Percentiles rank a stretch among this genome's conserved stretches.
These are phyloP conservation scores for Plodia interpunctella DNA, from an alignment of 1,140 invertebrate genomes.

Conservation along the genomic window DNA sequence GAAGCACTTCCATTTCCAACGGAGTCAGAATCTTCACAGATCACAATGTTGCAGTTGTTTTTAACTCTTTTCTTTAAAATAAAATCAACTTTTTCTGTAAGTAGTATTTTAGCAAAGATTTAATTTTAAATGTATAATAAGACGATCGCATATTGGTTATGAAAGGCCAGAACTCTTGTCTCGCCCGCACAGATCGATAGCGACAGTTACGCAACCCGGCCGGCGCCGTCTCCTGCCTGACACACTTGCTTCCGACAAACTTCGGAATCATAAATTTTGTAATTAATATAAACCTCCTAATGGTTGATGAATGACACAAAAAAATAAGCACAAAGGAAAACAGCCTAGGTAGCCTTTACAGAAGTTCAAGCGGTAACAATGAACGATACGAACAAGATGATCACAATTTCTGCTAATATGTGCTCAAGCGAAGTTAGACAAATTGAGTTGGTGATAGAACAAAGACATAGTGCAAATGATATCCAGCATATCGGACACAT, in stretches of 20 bases:
- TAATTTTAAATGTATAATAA: neutral
- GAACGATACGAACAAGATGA: neutral
- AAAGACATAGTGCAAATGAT: constrained; percentile 49
- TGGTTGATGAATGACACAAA: neutral
- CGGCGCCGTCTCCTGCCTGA: constrained; percentile 44
- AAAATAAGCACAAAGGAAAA: constrained; percentile 12
- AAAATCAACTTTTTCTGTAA: neutral
- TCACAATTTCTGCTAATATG: constrained; percentile 15
- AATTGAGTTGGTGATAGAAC: constrained; percentile 31
- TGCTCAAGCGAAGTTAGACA: constrained; percentile 27
- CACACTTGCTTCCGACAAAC: constrained; percentile 32
- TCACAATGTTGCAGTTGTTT: no score
- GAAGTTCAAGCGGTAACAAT: neutral
- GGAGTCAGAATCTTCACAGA: no score
- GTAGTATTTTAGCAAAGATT: neutral
- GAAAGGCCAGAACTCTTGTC: constrained; percentile 43
- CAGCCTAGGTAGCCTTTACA: constrained; percentile 6
- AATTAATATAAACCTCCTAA: neutral
- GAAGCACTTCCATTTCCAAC: no score
- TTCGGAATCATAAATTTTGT: constrained; percentile 8
- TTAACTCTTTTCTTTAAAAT: no score
- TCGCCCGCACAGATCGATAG: constrained; percentile 65
- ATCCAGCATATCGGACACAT: constrained; percentile 19
- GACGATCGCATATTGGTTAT: constrained; percentile 24
- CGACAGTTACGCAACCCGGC: constrained; percentile 65